phyloP scores from a whole-genome alignment of 1,140 invertebrate genomes.

The Schmidtea mediterranea region DNA sequence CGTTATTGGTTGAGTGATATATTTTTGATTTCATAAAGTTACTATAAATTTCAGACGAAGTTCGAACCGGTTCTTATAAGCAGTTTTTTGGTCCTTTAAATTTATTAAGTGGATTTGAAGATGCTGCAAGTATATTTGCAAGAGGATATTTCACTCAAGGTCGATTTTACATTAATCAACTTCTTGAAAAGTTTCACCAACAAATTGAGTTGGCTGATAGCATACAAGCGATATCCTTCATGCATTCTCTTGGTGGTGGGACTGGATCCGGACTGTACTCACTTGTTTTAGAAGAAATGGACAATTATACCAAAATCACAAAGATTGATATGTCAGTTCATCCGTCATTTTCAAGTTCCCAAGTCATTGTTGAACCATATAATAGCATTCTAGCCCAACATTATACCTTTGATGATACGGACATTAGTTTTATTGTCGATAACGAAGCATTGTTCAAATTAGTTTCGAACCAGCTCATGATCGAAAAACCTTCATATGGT shows the following conservation, averaged over 20 bases:
- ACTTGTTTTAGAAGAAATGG: slow-evolving; percentile 53
- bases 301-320: slow-evolving; percentile 61
- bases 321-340: slow-evolving; percentile 60
- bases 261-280: slow-evolving; percentile 63
- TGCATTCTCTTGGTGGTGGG: slow-evolving; percentile 32
- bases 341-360: slow-evolving; percentile 45
- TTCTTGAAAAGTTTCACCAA: slow-evolving; percentile 30
- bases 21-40: too few species aligned
- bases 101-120: too few species aligned
- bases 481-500: slow-evolving; percentile 13
- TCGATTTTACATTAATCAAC: too few species aligned
- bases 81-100: too few species aligned
- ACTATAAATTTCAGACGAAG: too few species aligned
- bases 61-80: too few species aligned
- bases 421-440: slow-evolving; percentile 13
- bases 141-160: slow-evolving; percentile 2
- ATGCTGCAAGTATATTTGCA: background rate
- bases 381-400: slow-evolving; percentile 14
- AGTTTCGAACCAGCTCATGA: slow-evolving; percentile 12
- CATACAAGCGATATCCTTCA: slow-evolving; percentile 38
- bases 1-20: slow-evolving; percentile 11
- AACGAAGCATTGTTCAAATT: slow-evolving; percentile 20
- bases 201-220: slow-evolving; percentile 48
- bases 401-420: slow-evolving; percentile 16
- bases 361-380: slow-evolving; percentile 21